Conservation (phyloP, 92 coral and sea anemone species). For the Palythoa grandiflora region DNA sequence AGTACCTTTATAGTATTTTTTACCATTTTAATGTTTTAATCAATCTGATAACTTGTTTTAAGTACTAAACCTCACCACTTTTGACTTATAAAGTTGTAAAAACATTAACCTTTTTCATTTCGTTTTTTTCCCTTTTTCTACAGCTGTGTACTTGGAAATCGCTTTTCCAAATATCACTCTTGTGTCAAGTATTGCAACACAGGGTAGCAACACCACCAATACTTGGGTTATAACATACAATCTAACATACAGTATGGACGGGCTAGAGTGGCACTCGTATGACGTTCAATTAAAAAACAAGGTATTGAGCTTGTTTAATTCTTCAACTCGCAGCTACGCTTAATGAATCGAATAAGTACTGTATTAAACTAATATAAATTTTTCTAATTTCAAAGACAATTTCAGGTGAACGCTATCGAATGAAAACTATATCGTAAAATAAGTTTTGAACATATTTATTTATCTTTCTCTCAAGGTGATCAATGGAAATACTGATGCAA, state of each 20-base stretch:
- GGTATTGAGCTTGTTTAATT: not conserved
- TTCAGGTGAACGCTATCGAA: no score
- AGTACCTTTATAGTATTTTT: no score
- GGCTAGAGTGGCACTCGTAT: slow-evolving; percentile 8
- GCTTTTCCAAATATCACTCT: slow-evolving; percentile 17
- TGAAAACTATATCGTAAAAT: no score
- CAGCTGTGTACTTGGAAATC: slow-evolving; percentile 39
- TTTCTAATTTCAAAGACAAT: no score
- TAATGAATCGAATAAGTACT: no score
- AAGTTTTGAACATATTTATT: not conserved
- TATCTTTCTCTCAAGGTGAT: not conserved
- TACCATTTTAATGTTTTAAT: no score
- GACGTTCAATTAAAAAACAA: not conserved
- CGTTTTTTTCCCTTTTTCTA: not conserved
- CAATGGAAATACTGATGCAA: slow-evolving; percentile 8
- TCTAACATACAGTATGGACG: slow-evolving; percentile 29
- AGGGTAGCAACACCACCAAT: slow-evolving; percentile 25
- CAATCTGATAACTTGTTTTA: no score
- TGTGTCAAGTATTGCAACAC: slow-evolving; percentile 32
- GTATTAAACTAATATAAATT: no score
- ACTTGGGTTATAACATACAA: slow-evolving; percentile 26
- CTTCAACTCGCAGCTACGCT: no score
- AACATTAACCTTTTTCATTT: not conserved
- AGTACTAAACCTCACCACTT: no score
- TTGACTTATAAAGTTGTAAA: no score